A percentile compares a stretch with the other conserved stretches of the same genome.
phyloP scores from a whole-genome alignment of 1,140 invertebrate species.

The Drosophila prosaltans region DNA sequence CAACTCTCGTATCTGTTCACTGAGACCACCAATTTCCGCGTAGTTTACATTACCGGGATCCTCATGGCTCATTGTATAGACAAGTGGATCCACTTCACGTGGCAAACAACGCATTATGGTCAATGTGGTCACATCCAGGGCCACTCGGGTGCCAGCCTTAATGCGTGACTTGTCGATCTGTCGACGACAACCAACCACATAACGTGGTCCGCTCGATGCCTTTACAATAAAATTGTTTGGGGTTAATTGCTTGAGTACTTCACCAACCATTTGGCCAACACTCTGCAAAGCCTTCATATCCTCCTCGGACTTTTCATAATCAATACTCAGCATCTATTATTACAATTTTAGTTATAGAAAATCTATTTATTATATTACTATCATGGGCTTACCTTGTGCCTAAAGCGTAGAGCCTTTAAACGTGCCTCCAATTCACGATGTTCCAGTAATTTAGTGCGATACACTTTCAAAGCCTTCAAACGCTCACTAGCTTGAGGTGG shows the following conservation, averaged over 20 bases:
- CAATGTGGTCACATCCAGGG: slow-evolving; percentile 30
- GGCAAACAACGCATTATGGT: slow-evolving; percentile 34
- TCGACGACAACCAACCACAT: slow-evolving; percentile 25
- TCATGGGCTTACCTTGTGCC: slow-evolving; percentile 84
- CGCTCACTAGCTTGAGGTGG: slow-evolving; percentile 79
- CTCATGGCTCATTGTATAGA: slow-evolving; percentile 42
- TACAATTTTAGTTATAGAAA: no score
- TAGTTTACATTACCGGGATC: slow-evolving; percentile 37
- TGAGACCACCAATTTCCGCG: slow-evolving; percentile 26
- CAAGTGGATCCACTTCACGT: slow-evolving; percentile 35
- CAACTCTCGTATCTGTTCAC: slow-evolving; percentile 37
- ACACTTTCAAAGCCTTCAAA: slow-evolving; percentile 94
- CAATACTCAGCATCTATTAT: slow-evolving; percentile 88
- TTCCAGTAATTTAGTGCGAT: slow-evolving; percentile 96
- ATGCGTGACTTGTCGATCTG: slow-evolving; percentile 17
- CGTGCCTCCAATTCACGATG: slow-evolving; percentile 97
- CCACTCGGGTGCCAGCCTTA: slow-evolving; percentile 22
- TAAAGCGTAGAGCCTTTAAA: slow-evolving; percentile 97
- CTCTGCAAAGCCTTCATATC: slow-evolving; percentile 99
- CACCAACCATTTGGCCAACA: slow-evolving; percentile 99
- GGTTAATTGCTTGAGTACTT: slow-evolving; percentile 98
- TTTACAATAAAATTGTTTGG: slow-evolving; percentile 92
- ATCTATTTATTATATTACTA: no score
- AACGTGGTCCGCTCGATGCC: slow-evolving; percentile 27
- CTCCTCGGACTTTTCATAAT: slow-evolving; percentile 99